Base-by-base conservation (phyloP, 2,113 vertebrate genomes). In the Spea multiplicata region DNA sequence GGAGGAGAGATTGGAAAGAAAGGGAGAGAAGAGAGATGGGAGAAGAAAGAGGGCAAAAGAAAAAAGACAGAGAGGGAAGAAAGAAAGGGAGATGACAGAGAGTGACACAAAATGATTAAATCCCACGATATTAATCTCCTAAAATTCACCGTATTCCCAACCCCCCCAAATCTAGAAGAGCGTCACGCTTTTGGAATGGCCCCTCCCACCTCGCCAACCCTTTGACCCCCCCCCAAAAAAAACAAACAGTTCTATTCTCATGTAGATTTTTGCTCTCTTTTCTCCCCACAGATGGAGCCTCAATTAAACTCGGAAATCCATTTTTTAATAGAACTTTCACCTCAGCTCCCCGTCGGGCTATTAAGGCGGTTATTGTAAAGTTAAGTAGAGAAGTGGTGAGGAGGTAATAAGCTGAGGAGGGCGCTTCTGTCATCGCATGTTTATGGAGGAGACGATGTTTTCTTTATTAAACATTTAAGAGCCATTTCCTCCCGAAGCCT, bases 391-490 rank as follows among this genome's bases (percentile, higher is more conserved):
- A 84, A 85, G 67, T 55, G 59, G 81, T 48, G 4, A 82, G 62
- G 72, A 81, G 86, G 83, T 81, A 86, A 86, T 85, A 85, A 87
- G 83, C 75, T 79, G 84, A 85, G 85, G 83, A 88, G 87, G 85
- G 83, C 47, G 81, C 82, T 81, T 85, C 84, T 86, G 86, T 88
- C 87, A 88, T 84, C 80, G 17, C 48, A 84, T 84, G 85, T 90
- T 90, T 90, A 88, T 88, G 84, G 85, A 80, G 83, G 83, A 80
- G 71, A 84, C 87, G 78, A 87, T 67, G 82, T 86, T 88, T 77
- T 85, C 86, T 87, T 87, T 86, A 89, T 90, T 89, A 89, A 89
- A 89, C 84, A 88, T 88, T 88, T 88, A 89, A 73, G 44, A 89
- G 82, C 84, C 86, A 89, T 89, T 89, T 89, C 85, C n/a, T 12